Evolutionary conservation across 2,797 vertebrate species (phyloP).

Genomic region (Ibycter americanus): DNA sequence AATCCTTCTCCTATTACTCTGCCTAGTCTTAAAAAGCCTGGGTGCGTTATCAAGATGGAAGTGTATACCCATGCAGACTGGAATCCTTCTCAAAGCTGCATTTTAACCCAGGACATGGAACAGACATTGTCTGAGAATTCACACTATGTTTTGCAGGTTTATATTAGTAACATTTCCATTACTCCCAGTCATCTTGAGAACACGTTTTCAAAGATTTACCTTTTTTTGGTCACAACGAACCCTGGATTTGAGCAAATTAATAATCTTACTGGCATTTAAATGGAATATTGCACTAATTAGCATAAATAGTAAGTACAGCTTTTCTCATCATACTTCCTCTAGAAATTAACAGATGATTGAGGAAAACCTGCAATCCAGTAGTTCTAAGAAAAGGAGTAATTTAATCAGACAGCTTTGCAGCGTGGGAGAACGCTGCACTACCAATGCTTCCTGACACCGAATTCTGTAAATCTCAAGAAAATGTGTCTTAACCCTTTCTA

Average conservation of each 20-base stretch:
- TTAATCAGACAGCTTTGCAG: background rate
- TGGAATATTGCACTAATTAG: background rate
- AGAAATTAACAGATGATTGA: background rate
- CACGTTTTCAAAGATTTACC: background rate
- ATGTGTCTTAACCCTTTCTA: background rate
- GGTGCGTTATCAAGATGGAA: background rate
- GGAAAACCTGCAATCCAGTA: background rate
- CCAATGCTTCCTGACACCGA: background rate
- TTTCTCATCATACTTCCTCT: background rate
- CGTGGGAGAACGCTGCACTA: background rate
- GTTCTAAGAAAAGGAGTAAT: background rate
- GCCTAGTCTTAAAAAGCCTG: background rate
- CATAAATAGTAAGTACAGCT: background rate
- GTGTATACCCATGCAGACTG: accelerated
- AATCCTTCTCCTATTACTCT: background rate
- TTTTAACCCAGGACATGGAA: background rate
- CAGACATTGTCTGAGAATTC: background rate
- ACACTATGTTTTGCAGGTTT: accelerated
- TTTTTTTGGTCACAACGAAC: background rate
- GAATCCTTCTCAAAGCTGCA: background rate
- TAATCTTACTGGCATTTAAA: background rate
- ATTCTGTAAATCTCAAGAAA: background rate
- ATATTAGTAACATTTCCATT: accelerated
- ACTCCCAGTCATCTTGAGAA: background rate
- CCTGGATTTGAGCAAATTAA: background rate